Base-by-base conservation (phyloP, 2,113 vertebrate genomes). In the Columba livia region DNA sequence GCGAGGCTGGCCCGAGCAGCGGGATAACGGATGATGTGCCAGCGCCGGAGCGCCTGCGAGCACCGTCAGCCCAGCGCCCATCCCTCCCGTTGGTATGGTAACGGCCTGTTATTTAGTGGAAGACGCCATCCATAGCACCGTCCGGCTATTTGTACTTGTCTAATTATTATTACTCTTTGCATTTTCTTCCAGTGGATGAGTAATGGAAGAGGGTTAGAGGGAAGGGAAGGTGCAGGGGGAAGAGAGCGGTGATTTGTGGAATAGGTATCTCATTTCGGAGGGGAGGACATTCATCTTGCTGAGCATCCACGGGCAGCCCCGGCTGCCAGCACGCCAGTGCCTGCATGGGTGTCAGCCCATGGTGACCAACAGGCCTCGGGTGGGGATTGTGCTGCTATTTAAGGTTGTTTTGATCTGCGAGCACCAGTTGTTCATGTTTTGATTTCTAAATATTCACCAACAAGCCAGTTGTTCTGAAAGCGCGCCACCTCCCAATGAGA, bases 141-240 rank as follows among this genome's bases (percentile, higher is more conserved):
- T 94, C 96, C 50, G 72, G 98, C 97, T 96, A 98, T 99, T 98
- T 99, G 98, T 99, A 98, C 98, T 99, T 99, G 99, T 99, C 99
- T 99, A 98, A 99, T 99, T 99, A 99, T 98, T 97, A 98, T 98
- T 98, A 97, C 98, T 98, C 98, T 98, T 98, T 98, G 98, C 97
- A 96, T 98, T 98, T 98, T 97, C 98, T 97, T 97, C 96, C 97
- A 98, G 98, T 97, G 98, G 98, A 98, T 99, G 99, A 99, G 97
- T 98, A 98, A 99, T 99, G 98, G 98, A 98, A 97, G 96, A 97
- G 97, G 98, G 97, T 79, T 93, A 92, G 94, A 96, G 95, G 97
- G 96, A 96, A 94, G 97, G 97, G 98, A 97, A 98, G 98, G 97
- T 93, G 97, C 97, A 96, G 97, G 96, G 97, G 96, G 96, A 82